phyloP scores from a whole-genome alignment of 2,113 vertebrate species.

The Lepus americanus region DNA sequence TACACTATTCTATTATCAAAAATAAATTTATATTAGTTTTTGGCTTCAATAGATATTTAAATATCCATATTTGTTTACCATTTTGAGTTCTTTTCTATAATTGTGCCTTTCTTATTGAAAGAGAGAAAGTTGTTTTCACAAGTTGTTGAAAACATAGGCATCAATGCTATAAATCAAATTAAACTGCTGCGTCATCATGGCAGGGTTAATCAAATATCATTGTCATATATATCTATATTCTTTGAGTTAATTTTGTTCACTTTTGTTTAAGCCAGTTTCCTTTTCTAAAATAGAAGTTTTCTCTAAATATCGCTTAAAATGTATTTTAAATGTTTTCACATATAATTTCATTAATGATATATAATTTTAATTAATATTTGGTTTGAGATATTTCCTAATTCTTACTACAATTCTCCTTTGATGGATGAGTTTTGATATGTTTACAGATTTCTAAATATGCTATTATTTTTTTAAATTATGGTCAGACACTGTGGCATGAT shows the following conservation, averaged over 20 bases:
- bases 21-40: constrained; percentile 2
- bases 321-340: neutral
- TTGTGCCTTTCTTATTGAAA: constrained; percentile 34
- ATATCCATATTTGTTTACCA: neutral
- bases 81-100: neutral
- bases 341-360: constrained; percentile 10
- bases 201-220: neutral
- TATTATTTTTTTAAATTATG: constrained; percentile 10
- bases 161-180: neutral
- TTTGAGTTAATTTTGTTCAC: neutral
- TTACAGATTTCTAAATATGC: constrained; percentile 17
- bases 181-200: neutral
- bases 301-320: neutral
- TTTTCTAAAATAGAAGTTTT: constrained; percentile 5
- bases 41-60: neutral
- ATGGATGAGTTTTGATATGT: neutral
- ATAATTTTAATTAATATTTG: constrained; percentile 20
- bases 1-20: neutral
- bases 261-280: constrained; percentile 36
- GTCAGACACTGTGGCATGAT: neutral
- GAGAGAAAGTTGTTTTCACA: neutral
- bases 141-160: constrained; percentile 2
- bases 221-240: neutral
- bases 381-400: constrained; percentile 33
- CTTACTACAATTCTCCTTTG: neutral